These are phyloP conservation scores for Coelogynopora nodosa DNA, from an alignment of 2,888 invertebrate species.

Conservation along the genomic window DNA sequence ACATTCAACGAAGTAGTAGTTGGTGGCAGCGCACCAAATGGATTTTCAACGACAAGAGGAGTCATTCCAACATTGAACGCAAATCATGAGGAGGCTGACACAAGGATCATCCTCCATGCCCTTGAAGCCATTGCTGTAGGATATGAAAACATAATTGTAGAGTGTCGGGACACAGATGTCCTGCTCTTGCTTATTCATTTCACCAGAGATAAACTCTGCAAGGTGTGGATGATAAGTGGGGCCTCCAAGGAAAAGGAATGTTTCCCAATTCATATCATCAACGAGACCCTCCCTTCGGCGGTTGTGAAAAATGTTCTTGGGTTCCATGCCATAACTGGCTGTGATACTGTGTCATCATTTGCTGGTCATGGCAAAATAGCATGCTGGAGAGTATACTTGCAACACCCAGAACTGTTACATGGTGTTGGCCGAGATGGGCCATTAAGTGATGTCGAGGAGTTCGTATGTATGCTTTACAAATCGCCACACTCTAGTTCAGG, in stretches of 20 bases:
- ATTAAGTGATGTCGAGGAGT: conserved; percentile 31
- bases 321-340: conserved; percentile 28
- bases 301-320: conserved; percentile 42
- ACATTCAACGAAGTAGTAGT: background rate
- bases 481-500: conserved; percentile 29
- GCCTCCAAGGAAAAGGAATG: conserved; percentile 31
- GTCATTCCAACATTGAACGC: conserved; percentile 27
- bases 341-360: conserved; percentile 17
- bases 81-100: conserved; percentile 41
- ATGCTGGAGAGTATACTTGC: conserved; percentile 41
- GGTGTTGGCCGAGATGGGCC: conserved; percentile 40
- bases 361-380: conserved; percentile 46
- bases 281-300: conserved; percentile 21
- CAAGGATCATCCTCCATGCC: conserved; percentile 40
- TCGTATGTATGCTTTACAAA: conserved; percentile 45
- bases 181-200: conserved; percentile 40
- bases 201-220: background rate
- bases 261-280: conserved; percentile 23
- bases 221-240: conserved; percentile 45
- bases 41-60: conserved; percentile 28
- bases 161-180: background rate
- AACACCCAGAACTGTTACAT: conserved; percentile 33
- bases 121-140: conserved; percentile 36
- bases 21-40: conserved; percentile 5
- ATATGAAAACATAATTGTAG: conserved; percentile 35